phyloP scores from a whole-genome alignment of 2,888 invertebrate species.

The Drosophila gaucha region DNA sequence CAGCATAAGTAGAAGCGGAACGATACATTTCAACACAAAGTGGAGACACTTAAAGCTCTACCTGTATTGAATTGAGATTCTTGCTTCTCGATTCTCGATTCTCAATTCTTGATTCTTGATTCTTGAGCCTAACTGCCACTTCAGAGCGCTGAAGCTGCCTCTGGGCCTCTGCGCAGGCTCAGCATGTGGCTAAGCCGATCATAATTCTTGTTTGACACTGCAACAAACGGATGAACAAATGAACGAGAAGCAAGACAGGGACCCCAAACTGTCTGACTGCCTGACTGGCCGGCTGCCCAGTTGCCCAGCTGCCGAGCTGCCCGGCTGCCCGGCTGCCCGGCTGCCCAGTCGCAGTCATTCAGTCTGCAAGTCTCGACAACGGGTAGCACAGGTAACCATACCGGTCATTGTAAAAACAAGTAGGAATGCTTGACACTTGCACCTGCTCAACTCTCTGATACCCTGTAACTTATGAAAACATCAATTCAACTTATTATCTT shows the following conservation, averaged over 20 bases:
- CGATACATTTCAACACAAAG: conserved; percentile 80
- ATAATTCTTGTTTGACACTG: conserved; percentile 84
- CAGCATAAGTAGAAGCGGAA: conserved; percentile 56
- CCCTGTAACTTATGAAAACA: conserved; percentile 17
- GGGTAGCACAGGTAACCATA: conserved; percentile 42
- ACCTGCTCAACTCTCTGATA: neutral
- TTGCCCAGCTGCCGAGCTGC: conserved; percentile 23
- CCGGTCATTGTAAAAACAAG: conserved; percentile 31
- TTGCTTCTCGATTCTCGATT: conserved; percentile 39
- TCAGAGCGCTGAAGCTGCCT: conserved; percentile 40
- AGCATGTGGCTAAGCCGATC: conserved; percentile 85
- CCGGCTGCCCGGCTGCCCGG: conserved; percentile 14
- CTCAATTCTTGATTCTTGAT: conserved; percentile 35
- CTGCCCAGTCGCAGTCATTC: conserved; percentile 42
- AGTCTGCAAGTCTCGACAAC: conserved; percentile 48
- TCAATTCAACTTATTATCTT: neutral
- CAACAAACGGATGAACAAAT: conserved; percentile 79
- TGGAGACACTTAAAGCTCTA: conserved; percentile 81
- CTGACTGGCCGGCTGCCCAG: conserved; percentile 15
- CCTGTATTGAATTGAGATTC: conserved; percentile 72
- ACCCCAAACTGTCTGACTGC: conserved; percentile 42
- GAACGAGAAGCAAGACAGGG: conserved; percentile 72
- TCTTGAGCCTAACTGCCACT: conserved; percentile 53
- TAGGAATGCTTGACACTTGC: conserved; percentile 8
- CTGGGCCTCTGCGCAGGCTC: conserved; percentile 65